Base-by-base conservation (phyloP, 1,140 invertebrate species). In the Archegozetes longisetosus region DNA sequence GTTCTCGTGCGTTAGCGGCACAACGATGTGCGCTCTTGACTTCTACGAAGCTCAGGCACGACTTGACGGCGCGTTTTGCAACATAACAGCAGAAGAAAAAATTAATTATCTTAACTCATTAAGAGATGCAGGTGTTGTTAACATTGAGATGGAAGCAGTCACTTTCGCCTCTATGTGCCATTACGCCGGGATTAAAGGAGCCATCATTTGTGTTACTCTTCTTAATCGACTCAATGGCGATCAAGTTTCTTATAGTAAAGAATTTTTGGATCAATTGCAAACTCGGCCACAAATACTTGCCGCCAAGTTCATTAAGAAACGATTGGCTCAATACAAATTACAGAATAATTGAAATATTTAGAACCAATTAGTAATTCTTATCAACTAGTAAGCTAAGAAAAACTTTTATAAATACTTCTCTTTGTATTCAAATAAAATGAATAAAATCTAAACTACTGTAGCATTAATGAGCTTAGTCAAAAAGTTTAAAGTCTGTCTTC, bases 81-180 rank as follows among this genome's bases (percentile, higher is more conserved):
- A 95, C 60, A 96, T 88, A 72, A 83, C 78, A 1, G 84, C 89
- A 70, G 73, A 77, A 1, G 92, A 98, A 51, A 95, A 95, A 73
- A 82, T 91, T 77, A 80, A 82, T 17, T 98, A 90, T 68, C 73
- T 98, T 56, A 76, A 81, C 32, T 79, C 81, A 61, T 69, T 96
- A 54, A 79, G 85, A 47, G 78, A 84, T 22, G 71, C 80, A 23
- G 89, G 88, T 1, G 84, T 98, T 2, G 79, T 86, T 1, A 98
- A 98, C 71, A 96, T 98, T 65, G 95, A 98, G 76, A 98, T 98
- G 94, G 95, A 98, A 74, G 84, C 85, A 1, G 78, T 87, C 0
- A 82, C 84, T 25, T 97, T 98, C 70, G 87, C 91, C 0, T 89
- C 91, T 0, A 78, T 97, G 23, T 95, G 90, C 13, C 84, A 92